These are phyloP conservation scores for Linnaemya tessellans DNA, from an alignment of 2,888 invertebrate species.

Conservation along the genomic window DNA sequence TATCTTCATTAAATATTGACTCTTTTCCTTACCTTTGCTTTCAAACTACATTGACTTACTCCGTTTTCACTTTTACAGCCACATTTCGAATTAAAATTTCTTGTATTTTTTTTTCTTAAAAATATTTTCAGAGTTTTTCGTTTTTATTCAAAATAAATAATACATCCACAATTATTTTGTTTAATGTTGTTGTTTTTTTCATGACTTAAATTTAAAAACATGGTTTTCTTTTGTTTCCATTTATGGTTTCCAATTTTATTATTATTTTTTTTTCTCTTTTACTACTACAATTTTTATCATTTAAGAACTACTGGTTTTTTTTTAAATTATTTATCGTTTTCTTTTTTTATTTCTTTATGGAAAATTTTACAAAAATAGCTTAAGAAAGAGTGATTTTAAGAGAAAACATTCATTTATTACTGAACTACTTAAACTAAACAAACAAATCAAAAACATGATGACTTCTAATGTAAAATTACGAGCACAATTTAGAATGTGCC, in stretches of 20 bases:
- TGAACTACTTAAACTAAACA: constrained; percentile 71
- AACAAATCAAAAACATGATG: constrained; percentile 41
- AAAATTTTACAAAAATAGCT: constrained; percentile 72
- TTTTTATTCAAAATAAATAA: constrained; percentile 72
- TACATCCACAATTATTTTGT: constrained; percentile 69
- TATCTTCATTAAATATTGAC: no score
- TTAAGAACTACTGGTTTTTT: constrained; percentile 70
- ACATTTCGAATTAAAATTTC: background rate
- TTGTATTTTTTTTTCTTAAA: constrained; percentile 59
- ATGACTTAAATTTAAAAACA: constrained; percentile 69
- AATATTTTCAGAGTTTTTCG: constrained; percentile 70
- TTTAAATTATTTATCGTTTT: constrained; percentile 54
- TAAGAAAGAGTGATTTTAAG: constrained; percentile 58
- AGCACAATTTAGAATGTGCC: constrained; percentile 50
- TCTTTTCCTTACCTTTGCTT: background rate
- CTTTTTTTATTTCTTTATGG: constrained; percentile 49
- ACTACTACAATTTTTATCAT: constrained; percentile 67
- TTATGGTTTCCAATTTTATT: constrained; percentile 51
- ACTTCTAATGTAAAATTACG: constrained; percentile 56
- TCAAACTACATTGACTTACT: background rate
- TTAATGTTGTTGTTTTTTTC: constrained; percentile 50
- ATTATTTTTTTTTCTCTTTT: constrained; percentile 50
- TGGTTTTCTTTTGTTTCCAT: constrained; percentile 53
- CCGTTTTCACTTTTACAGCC: background rate
- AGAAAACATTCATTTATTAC: constrained; percentile 69